These are phyloP conservation scores for Ostrea edulis DNA, from an alignment of 1,140 invertebrate species.

Conservation along the genomic window DNA sequence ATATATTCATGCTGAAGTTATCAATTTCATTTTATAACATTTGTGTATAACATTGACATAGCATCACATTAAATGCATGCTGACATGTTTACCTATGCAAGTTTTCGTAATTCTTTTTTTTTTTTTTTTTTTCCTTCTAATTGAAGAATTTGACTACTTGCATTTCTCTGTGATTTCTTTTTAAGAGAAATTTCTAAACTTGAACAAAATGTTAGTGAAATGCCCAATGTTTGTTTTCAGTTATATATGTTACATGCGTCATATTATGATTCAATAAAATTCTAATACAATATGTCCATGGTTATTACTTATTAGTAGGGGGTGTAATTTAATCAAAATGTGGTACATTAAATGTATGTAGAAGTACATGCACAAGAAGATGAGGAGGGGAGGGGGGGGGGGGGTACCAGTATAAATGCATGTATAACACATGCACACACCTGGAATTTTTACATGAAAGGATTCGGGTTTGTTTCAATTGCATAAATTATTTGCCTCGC, in stretches of 20 bases:
- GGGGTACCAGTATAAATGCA: too few species aligned
- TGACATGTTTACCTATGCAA: constrained; percentile 7
- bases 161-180: constrained; percentile 1
- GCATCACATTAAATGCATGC: constrained; percentile 2
- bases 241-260: constrained; percentile 18
- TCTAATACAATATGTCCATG: neutral
- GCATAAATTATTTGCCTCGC: too few species aligned
- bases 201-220: constrained; percentile 29
- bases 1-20: neutral
- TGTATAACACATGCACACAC: too few species aligned
- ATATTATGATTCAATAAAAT: constrained; percentile 34
- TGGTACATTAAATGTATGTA: too few species aligned
- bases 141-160: neutral
- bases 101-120: neutral
- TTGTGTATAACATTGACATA: neutral
- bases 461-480: too few species aligned
- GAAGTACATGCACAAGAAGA: too few species aligned
- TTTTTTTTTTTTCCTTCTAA: neutral
- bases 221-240: neutral
- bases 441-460: too few species aligned
- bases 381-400: too few species aligned
- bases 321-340: too few species aligned
- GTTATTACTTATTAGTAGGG: too few species aligned
- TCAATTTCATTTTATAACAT: neutral
- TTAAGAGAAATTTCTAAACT: neutral